Conservation (phyloP, 2,888 invertebrate genomes). For the Temnothorax rugatulus region DNA sequence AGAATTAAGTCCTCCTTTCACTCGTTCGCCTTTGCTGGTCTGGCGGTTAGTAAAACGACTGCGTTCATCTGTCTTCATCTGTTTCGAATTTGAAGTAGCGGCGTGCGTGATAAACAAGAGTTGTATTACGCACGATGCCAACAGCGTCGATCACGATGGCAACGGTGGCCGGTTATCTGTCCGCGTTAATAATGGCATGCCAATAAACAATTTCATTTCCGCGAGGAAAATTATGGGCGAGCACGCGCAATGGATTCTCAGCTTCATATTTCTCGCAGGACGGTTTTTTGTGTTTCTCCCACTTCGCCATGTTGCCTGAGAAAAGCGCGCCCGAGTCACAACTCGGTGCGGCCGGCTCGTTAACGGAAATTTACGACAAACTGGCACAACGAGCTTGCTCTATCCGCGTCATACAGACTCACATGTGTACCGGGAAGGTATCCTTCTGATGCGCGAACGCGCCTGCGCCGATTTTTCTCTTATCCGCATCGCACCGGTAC, state of each 20-base stretch:
- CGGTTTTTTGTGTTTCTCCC: constrained; percentile 29
- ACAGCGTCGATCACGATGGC: constrained; percentile 37
- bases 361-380: constrained; percentile 71
- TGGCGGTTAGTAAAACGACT: constrained; percentile 29
- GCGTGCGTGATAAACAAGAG: constrained; percentile 31
- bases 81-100: constrained; percentile 43
- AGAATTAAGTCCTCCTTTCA: constrained; percentile 51
- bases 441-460: constrained; percentile 21
- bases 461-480: constrained; percentile 37
- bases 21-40: constrained; percentile 16
- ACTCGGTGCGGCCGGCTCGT: constrained; percentile 59
- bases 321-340: constrained; percentile 39
- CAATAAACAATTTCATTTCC: constrained; percentile 62
- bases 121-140: constrained; percentile 28
- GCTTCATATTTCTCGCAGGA: constrained; percentile 57
- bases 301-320: constrained; percentile 29
- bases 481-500: constrained; percentile 12
- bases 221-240: constrained; percentile 51
- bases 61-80: constrained; percentile 52
- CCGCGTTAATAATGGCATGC: constrained; percentile 39
- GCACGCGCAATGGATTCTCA: constrained; percentile 43
- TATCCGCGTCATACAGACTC: constrained; percentile 39
- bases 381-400: constrained; percentile 59
- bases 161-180: constrained; percentile 42
- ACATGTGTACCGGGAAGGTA: neutral